Conservation (phyloP, 2,888 invertebrate genomes). For the Julus scanicus region DNA sequence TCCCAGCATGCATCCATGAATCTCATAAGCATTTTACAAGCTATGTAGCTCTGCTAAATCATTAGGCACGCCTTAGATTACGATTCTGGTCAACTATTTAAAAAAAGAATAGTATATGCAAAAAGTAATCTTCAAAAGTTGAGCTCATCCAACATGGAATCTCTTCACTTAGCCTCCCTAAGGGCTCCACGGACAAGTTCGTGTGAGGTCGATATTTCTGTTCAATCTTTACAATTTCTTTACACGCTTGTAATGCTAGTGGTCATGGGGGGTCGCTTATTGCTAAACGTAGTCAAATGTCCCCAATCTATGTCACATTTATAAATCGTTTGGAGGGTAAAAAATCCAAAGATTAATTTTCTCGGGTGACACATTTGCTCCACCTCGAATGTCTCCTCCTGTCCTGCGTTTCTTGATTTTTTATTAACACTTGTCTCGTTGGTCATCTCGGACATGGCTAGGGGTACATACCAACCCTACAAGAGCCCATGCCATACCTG, state of each 20-base stretch:
- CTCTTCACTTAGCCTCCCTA: neutral
- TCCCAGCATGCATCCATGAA: neutral
- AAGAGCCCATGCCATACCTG: too few relatives aligned
- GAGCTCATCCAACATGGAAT: neutral
- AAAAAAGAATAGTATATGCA: neutral
- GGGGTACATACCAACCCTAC: too few relatives aligned
- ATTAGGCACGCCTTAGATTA: constrained; percentile 23
- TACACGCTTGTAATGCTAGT: neutral
- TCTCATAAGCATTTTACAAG: neutral
- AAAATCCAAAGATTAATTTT: neutral
- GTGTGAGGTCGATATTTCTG: constrained; percentile 2
- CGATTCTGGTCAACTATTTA: neutral
- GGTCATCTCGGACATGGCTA: too few relatives aligned
- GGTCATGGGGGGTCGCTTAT: neutral
- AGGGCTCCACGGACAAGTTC: neutral
- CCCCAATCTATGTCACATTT: neutral
- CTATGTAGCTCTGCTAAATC: neutral
- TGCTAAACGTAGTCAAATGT: neutral
- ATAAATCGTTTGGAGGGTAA: constrained; percentile 2
- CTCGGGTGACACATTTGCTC: neutral
- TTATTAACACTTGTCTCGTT: too few relatives aligned
- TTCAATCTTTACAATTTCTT: neutral
- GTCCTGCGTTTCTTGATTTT: neutral
- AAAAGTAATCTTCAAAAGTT: neutral
- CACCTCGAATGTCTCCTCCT: neutral